Conservation (phyloP, 1,140 invertebrate species). For the Drosophila mauritiana region DNA sequence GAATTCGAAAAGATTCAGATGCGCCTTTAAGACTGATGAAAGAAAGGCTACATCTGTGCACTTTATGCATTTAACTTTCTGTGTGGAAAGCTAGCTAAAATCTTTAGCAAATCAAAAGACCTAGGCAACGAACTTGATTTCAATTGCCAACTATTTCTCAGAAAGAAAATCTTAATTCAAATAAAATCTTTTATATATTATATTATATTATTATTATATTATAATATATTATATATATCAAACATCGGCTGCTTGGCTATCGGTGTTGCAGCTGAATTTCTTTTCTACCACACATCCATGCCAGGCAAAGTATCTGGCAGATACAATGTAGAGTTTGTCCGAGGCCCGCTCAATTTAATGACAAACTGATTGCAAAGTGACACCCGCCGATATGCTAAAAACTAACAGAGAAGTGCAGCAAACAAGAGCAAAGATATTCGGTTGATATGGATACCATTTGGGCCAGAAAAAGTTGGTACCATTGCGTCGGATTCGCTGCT, state of each 20-base stretch:
- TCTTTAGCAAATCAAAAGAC: conserved; percentile 36
- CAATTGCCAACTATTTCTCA: neutral
- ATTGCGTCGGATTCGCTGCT: conserved; percentile 45
- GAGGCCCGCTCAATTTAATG: conserved; percentile 41
- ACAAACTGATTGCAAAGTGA: conserved; percentile 60
- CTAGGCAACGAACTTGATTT: conserved; percentile 36
- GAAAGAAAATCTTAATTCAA: no score
- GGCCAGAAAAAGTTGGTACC: conserved; percentile 29
- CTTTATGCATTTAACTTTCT: neutral
- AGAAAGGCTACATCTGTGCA: conserved; percentile 28
- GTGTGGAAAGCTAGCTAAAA: conserved; percentile 4
- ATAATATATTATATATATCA: no score
- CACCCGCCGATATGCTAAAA: conserved; percentile 32
- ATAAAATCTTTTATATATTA: no score
- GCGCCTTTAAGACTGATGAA: conserved; percentile 14
- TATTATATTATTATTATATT: no score
- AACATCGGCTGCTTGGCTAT: conserved; percentile 3
- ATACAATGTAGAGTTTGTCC: conserved; percentile 16
- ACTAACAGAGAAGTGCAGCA: conserved; percentile 7
- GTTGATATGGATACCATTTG: conserved; percentile 27
- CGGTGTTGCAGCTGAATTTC: conserved; percentile 35
- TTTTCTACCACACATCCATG: conserved; percentile 18
- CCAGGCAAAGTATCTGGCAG: conserved; percentile 21
- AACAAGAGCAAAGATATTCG: conserved; percentile 28
- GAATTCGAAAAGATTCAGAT: conserved; percentile 38